Evolutionary conservation across 2,113 vertebrate species (phyloP).

Genomic region (Coracopsis vasa): DNA sequence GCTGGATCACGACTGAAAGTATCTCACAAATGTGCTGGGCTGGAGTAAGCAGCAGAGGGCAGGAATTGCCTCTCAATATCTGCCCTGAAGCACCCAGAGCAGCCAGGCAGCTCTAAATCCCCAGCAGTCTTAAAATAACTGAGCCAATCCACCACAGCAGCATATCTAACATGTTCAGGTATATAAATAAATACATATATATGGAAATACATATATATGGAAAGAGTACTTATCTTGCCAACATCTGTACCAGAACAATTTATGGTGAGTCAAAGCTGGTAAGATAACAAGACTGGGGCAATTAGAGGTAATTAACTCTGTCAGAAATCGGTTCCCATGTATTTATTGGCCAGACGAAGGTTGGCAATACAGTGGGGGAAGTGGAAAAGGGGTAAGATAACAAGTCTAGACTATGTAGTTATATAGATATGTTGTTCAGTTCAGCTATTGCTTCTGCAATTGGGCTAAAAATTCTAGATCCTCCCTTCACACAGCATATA

Average conservation of each 20-base stretch:
- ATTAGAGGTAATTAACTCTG: neutral
- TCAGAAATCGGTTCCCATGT: neutral
- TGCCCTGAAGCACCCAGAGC: neutral
- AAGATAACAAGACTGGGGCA: constrained; percentile 3
- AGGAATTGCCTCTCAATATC: neutral
- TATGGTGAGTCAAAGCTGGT: neutral
- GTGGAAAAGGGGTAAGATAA: constrained; percentile 7
- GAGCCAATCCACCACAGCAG: neutral
- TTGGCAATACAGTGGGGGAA: neutral
- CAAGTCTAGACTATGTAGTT: constrained; percentile 19
- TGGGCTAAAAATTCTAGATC: neutral
- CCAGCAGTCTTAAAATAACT: neutral
- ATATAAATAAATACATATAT: neutral
- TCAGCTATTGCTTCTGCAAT: neutral
- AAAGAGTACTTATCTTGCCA: constrained; percentile 25
- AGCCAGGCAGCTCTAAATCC: neutral
- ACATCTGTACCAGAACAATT: neutral
- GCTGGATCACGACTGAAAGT: neutral
- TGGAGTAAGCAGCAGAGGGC: neutral
- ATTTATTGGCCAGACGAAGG: neutral
- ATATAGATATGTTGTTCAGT: neutral
- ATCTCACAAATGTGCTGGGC: neutral
- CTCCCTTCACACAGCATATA: neutral
- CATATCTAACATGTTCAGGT: neutral
- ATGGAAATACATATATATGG: neutral